Conservation (phyloP, 1,140 invertebrate species). For the Adelges cooleyi region DNA sequence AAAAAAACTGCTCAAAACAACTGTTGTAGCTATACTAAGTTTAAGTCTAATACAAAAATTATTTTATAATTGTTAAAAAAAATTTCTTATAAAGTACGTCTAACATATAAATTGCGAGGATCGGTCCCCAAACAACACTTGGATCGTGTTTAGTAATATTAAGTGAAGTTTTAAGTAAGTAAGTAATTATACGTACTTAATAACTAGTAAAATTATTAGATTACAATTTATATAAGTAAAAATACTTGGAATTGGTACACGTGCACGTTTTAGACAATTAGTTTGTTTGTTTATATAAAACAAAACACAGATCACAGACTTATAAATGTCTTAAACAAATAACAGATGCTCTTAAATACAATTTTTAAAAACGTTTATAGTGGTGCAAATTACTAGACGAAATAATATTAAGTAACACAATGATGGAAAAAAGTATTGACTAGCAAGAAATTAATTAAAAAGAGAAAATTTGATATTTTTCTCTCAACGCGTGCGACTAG, state of each 20-base stretch:
- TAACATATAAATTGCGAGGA: conserved; percentile 11
- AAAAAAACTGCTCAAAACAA: no score
- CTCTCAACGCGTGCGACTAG: no score
- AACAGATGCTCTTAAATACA: not conserved
- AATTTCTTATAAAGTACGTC: no score
- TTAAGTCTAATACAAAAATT: not conserved
- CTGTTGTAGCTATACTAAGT: no score
- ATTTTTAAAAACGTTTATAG: not conserved
- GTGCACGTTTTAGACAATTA: not conserved
- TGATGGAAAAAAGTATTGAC: not conserved
- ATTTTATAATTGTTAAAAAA: no score
- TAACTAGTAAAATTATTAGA: no score
- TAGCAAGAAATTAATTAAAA: not conserved
- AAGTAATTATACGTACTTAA: no score
- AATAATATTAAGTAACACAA: conserved; percentile 4
- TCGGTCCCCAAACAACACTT: conserved; percentile 22
- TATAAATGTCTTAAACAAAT: not conserved
- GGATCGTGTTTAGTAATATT: no score
- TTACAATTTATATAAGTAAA: not conserved
- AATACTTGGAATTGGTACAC: conserved; percentile 7
- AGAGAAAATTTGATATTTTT: not conserved
- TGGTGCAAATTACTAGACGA: not conserved
- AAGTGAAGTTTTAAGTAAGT: no score
- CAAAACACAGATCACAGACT: conserved; percentile 19
- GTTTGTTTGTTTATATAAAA: conserved; percentile 4